Evolutionary conservation across 2,113 vertebrate genomes (phyloP), one percentile per base, ranked within the genome.

Genomic region (Dryoscopus gambensis): DNA sequence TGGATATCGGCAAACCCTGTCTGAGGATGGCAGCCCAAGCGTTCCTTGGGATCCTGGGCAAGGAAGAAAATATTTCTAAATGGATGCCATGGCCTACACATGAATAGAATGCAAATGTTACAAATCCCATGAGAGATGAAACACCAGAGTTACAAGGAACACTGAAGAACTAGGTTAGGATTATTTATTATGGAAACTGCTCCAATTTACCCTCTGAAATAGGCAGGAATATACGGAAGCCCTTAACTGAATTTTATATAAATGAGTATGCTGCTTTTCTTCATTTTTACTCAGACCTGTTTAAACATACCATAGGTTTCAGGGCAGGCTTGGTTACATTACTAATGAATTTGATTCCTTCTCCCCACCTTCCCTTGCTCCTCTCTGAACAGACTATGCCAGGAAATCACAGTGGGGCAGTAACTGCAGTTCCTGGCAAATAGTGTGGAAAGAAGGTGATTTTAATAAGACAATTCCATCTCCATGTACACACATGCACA

Each of bases 1-100:
- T 98, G 99, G 97, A 99, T 99, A 97, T 99, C 99, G 67, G 99
- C 99, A 94, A 99, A 99, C 84, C 99, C 99, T 16, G 99, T 99
- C 93, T 99, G 99, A 94, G 99, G 99, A 91, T 99, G 99, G 97
- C 99, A 99, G 93, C 99, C 99, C 78, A 99, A 98, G 35, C 99
- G 99, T 76, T 99, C 99, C 97, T 99, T 99, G 39, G 99, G 99
- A 92, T 99, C 99, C 99, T 99, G 95, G 18, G 50, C 50, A 82
- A 91, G 60, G 49, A 74, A 83, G 76, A 90, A 84, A 59, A 27
- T 28, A 80, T n/a, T 95, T 74, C 62, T 90, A 59, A 88, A 52
- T 47, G 20, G 11, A 47, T 71, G 71, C 39, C 24, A 35, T 1
- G 4, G 46, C 24, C 37, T 46, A 35, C 18, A 46, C 10, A 12